These are phyloP conservation scores for Halcyon chelicuti DNA, from an alignment of 2,797 vertebrate species.

Conservation along the genomic window DNA sequence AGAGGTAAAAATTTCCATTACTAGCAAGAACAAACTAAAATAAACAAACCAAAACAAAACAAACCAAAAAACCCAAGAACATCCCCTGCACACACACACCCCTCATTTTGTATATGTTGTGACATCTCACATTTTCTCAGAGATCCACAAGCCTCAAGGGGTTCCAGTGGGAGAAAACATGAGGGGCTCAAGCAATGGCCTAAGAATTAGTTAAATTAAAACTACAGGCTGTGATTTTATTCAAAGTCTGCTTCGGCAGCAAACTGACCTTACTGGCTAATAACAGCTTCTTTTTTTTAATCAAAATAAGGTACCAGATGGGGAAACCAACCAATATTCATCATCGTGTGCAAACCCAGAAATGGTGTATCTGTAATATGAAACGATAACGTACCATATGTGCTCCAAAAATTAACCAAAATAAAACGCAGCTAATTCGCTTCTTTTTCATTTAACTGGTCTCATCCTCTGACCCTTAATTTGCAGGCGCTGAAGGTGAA, in stretches of 20 bases:
- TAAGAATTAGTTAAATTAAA: background rate
- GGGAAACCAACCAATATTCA: background rate
- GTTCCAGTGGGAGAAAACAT: background rate
- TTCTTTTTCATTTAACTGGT: constrained; percentile 22
- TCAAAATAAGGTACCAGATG: background rate
- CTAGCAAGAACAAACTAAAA: background rate
- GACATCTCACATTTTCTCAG: background rate
- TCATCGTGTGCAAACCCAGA: background rate
- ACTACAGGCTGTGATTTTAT: background rate
- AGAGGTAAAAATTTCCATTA: background rate
- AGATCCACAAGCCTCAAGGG: background rate
- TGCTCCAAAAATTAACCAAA: constrained; percentile 20
- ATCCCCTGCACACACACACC: too few species aligned
- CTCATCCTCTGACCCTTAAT: background rate
- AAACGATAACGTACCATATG: constrained; percentile 6
- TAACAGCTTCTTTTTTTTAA: background rate
- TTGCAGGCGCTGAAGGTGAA: constrained; percentile 9
- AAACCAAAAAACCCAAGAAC: too few species aligned
- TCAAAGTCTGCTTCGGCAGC: background rate
- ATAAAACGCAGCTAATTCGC: background rate
- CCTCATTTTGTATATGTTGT: background rate
- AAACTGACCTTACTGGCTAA: background rate
- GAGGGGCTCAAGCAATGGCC: background rate
- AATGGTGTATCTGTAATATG: background rate
- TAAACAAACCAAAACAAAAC: background rate